Evolutionary conservation across 2,888 invertebrate species (phyloP), one percentile per base, ranked within the genome.

Genomic region (Protophormia terraenovae): DNA sequence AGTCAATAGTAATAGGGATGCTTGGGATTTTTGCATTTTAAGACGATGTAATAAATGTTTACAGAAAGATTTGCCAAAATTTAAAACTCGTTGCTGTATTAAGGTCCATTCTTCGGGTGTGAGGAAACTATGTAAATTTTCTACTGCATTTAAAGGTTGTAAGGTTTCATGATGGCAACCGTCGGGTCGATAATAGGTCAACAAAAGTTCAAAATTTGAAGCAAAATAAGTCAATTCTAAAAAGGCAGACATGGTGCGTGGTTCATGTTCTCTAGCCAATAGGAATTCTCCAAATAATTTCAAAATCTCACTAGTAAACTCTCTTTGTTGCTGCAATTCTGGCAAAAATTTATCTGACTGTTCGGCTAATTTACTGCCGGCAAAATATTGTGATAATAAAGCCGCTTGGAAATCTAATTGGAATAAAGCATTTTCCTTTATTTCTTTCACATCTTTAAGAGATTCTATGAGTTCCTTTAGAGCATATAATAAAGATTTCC

Each of bases 61-160:
- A 58, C 91, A 91, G 5, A 87, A 85, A 3, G 87, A 86, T 66
- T 91, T 90, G 14, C 92, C 93, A 77, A 92, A 93, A 41, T 92
- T 93, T 8, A 91, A 89, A 32, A 93, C 90, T n/a, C 92, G 88
- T 80, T 92, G 91, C 41, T 90, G 89, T 10, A 93, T 89, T 53
- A 92, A 81, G 2, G 88, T 87, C 93, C 93, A 93, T 75, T 93
- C 91, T 4, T 90, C 89, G 7, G 78, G 60, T 0, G 89, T 84
- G 2, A 93, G 87, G 60, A 91, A 92, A 0, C 87, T 82, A 50
- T 91, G 89, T 2, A 91, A 66, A 7, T 86, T 85, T 35, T 87
- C 86, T 1, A 83, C 5, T 10, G 53, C 6, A 16, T 80, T 45
- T 1, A 41, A 41, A 8, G 82, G 78, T 10, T 71, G 62, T 24